phyloP scores from a whole-genome alignment of 2,888 invertebrate genomes.

The Colletes collaris region DNA sequence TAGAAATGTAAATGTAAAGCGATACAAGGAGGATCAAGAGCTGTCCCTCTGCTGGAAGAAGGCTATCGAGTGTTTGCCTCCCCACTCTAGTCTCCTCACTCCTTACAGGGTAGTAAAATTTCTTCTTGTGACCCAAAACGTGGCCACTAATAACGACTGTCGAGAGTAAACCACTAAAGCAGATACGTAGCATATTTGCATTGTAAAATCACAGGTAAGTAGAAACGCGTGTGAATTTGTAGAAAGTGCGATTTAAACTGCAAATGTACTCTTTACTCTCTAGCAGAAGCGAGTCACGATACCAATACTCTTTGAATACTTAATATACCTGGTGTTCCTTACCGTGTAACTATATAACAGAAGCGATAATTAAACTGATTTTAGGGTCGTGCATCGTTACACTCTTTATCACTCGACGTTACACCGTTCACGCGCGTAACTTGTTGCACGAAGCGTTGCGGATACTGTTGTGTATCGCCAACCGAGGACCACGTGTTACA shows the following conservation, averaged over 20 bases:
- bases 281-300: conserved; percentile 50
- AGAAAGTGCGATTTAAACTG: conserved; percentile 39
- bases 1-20: no score
- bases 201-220: neutral
- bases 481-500: conserved; percentile 26
- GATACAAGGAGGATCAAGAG: no score
- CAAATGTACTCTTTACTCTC: conserved; percentile 45
- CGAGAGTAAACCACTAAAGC: no score
- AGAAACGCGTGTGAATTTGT: conserved; percentile 12
- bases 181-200: no score
- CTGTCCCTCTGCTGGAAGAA: no score
- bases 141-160: no score
- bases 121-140: no score
- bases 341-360: conserved; percentile 49
- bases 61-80: no score
- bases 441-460: conserved; percentile 22
- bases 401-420: conserved; percentile 11
- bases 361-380: conserved; percentile 33
- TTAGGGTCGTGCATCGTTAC: conserved; percentile 1
- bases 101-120: no score
- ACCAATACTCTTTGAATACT: conserved; percentile 23
- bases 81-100: no score
- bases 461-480: conserved; percentile 17
- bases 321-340: conserved; percentile 45
- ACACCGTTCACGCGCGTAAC: conserved; percentile 4